Conservation (phyloP, 2,113 vertebrate genomes). For the Phylloscopus whistleri region DNA sequence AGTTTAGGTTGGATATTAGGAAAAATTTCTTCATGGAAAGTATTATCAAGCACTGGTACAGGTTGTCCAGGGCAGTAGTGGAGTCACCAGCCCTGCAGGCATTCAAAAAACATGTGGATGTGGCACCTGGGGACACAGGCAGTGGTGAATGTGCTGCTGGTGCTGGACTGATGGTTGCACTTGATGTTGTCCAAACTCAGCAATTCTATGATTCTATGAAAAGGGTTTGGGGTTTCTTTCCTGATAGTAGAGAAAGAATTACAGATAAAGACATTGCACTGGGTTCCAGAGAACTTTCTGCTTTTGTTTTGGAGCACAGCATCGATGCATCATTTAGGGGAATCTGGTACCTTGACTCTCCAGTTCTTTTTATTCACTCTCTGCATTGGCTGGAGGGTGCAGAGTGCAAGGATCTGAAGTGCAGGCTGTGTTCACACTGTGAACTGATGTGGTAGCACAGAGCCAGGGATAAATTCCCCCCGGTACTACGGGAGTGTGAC, state of each 20-base stretch:
- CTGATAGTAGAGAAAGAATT: background rate
- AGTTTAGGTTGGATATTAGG: background rate
- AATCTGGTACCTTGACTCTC: background rate
- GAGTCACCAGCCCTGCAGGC: too few species aligned
- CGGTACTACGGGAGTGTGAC: background rate
- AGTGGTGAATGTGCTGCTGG: too few species aligned
- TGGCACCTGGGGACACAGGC: background rate
- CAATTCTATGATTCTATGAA: background rate
- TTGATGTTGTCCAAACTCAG: background rate
- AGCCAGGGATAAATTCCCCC: background rate
- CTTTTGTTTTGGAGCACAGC: background rate
- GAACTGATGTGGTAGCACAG: background rate
- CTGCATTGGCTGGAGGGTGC: background rate
- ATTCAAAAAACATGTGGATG: accelerated
- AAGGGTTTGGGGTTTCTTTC: background rate
- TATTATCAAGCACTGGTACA: too few species aligned
- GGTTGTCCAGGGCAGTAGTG: background rate
- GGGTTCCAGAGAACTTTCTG: background rate
- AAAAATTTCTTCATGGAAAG: background rate
- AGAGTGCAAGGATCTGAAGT: background rate
- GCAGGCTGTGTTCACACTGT: background rate
- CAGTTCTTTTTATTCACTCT: background rate
- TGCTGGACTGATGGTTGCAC: background rate
- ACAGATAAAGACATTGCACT: background rate
- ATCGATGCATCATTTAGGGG: background rate